Base-by-base conservation (phyloP, 2,797 vertebrate genomes). In the Ficedula albicollis region DNA sequence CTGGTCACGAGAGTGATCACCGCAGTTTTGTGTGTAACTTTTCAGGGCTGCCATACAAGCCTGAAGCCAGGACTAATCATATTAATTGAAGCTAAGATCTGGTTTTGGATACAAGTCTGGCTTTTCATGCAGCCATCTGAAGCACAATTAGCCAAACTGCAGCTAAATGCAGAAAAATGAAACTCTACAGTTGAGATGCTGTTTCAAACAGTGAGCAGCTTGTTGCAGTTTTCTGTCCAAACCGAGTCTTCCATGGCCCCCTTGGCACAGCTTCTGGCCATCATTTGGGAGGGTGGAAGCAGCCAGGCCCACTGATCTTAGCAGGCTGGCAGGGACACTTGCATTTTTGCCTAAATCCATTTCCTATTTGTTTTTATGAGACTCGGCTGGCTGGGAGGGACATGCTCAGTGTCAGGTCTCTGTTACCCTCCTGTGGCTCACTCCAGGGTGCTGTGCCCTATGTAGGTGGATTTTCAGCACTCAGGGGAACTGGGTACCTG, bases 321-420 rank as follows among this genome's bases (percentile, higher is more conserved):
- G 74, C 52, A 66, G 68, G 54, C 34, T 87, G 85, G 74, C 93
- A 84, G 49, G 39, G n/a, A 39, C 34, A 6, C 15, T 38, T 67
- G 79, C 26, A 22, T 82, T 94, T 92, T 84, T 79, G 21, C 74
- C 56, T 84, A 60, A 79, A 79, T 84, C 44, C 43, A 5, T 56
- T 79, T 93, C 67, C 27, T 84, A 7, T 34, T 38, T 41, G n/a
- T 32, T 15, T 89, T 82, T 54, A n/a, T 43, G 25, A 67, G 80
- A 1, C 56, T 52, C 26, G 38, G 25, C 73, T 77, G 87, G 46
- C 8, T 4, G 38, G 56, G 38, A 43, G 60, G 67, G 60, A 29
- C 6, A 12, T 0, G 4, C 39, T 49, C 48, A 15, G n/a, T 10
- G 51, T 11, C 38, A 41, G 30, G 4, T 82, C 59, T 32, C 22